Base-by-base conservation (phyloP, 2,888 invertebrate species). In the Drepanosiphum platanoidis region DNA sequence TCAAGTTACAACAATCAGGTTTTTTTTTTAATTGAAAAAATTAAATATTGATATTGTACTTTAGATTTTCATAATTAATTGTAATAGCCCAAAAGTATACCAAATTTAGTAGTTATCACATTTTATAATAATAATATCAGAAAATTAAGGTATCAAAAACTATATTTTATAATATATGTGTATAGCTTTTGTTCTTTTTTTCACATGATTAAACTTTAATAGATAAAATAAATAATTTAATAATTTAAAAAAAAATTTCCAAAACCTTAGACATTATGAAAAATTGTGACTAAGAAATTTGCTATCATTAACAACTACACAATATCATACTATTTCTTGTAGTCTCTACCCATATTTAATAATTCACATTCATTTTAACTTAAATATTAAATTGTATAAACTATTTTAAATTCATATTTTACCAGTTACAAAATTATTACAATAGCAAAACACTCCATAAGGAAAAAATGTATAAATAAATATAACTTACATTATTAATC, bases 391-490 rank as follows among this genome's bases (percentile, higher is more conserved):
- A 81, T 30, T 52, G 32, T 82, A 39, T 72, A 5, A 39, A 82
- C 39, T 61, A 61, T 71, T 72, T 71, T 61, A 39, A 82, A 66
- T 66, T 75, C 8, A 74, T 75, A 46, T 46, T 83, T 66, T 74
- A 83, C 27, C 34, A 74, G 1, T 64, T 83, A 74, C 52, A 83
- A 83, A 74, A 74, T 74, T 64, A 81, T 71, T 71, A 81, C 46
- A 80, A 71, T 71, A 30, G 52, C 18, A 52, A 58, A 42, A 64
- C 8, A 46, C 42, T 82, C 8, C 11, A 74, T 46, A 58, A 66
- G 34, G 13, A 7, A 1, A 66, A 46, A 18, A 46, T 30, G 66
- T 52, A 66, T 72, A 82, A 80, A 80, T 77, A 75, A 39, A 84
- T 58, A 32, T 11, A 66, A 75, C 66, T 84, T 84, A 58, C 68